phyloP scores from a whole-genome alignment of 2,113 vertebrate genomes.

The Spheniscus mendiculus region DNA sequence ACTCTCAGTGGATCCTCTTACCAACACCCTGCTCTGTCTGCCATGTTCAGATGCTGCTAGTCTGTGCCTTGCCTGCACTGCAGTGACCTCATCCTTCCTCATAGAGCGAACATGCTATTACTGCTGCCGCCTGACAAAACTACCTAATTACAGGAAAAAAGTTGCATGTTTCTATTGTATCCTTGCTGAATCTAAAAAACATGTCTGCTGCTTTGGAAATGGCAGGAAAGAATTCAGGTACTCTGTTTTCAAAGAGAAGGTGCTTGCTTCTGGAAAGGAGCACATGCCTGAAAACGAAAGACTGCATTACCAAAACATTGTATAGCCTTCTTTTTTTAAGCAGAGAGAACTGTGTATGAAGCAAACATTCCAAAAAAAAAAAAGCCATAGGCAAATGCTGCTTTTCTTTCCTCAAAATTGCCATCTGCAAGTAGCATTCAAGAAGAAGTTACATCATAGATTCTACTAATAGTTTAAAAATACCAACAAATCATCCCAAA shows the following conservation, averaged over 20 bases:
- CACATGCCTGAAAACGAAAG: neutral
- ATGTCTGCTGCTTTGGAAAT: neutral
- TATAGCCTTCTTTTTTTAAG: neutral
- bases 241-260: neutral
- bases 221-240: neutral
- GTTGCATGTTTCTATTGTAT: neutral
- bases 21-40: neutral
- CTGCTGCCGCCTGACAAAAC: neutral
- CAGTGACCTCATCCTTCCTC: neutral
- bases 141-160: neutral
- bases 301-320: neutral
- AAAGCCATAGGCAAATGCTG: neutral
- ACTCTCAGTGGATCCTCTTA: neutral
- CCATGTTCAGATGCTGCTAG: neutral
- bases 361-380: neutral
- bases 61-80: neutral
- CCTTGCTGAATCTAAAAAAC: neutral
- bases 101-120: rapidly evolving
- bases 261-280: neutral
- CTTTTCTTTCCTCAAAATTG: neutral
- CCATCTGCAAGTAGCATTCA: neutral
- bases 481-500: neutral
- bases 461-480: neutral
- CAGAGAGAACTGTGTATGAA: neutral
- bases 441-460: neutral